Evolutionary conservation across 2,888 invertebrate species (phyloP), one percentile per base, ranked within the genome.

Genomic region (Anorthoa munda): DNA sequence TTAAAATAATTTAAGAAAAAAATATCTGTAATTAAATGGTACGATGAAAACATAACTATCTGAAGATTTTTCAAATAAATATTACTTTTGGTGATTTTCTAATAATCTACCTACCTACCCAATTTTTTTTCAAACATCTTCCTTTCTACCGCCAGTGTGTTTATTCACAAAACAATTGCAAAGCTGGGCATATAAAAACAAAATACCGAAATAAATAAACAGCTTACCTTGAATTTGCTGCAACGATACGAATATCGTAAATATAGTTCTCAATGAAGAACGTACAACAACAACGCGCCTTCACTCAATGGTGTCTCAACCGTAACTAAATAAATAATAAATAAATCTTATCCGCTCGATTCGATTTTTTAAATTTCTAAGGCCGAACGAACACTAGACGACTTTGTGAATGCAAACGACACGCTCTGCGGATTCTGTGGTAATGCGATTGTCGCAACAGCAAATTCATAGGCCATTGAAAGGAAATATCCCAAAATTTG

Each of bases 401-500:
- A 58, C 39, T 61, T 67, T 56, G 56, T 45, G 13, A 69, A 53
- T 48, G 51, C 69, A 23, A 18, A 65, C 65, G 53, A 50, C 45
- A 61, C 75, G 60, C 75, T 48, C 56, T 13, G 59, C 48, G 55
- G 15, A 51, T 69, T 79, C 63, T 79, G 80, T 55, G 69, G 80
- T 58, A 83, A 79, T 74, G 80, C 50, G 63, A 65, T 71, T 79
- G 68, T 71, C 67, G 79, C 39, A 81, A 81, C 58, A 66, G 4
- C 55, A 31, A 48, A 59, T 74, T 56, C 67, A 21, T 53, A 53
- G 55, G 12, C 53, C 58, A 26, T 63, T 73, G 51, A 64, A 67
- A 67, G 65, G 69, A 83, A 80, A 60, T 70, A 51, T 56, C 15
- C 69, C 80, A 79, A 81, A 81, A 83, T 67, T 69, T 70, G 9